phyloP scores from a whole-genome alignment of 2,888 invertebrate species.

The Mantis religiosa region DNA sequence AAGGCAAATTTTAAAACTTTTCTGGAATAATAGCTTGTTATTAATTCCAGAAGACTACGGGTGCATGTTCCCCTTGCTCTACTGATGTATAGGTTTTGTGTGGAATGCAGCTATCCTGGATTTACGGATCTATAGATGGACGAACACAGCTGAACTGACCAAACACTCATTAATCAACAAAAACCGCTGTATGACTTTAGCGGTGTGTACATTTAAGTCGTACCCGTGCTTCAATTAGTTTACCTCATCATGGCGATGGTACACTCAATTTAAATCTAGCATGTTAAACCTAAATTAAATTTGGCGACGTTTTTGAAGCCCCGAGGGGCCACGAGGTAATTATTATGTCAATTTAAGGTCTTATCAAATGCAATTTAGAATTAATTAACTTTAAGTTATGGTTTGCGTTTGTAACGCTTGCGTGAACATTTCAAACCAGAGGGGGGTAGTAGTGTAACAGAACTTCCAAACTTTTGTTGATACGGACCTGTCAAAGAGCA shows the following conservation, averaged over 20 bases:
- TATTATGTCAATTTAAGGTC: constrained; percentile 10
- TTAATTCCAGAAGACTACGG: too few species aligned
- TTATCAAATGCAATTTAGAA: constrained; percentile 7
- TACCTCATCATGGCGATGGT: neutral
- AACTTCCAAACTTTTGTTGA: neutral
- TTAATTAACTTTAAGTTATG: constrained; percentile 9
- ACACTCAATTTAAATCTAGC: neutral
- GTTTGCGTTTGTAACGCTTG: neutral
- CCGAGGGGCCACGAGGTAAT: neutral
- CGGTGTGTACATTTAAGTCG: too few species aligned
- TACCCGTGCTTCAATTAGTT: neutral
- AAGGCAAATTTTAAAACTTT: too few species aligned
- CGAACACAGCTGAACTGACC: too few species aligned
- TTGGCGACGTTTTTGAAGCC: neutral
- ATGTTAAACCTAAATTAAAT: neutral
- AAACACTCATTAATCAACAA: too few species aligned
- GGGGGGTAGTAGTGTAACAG: neutral
- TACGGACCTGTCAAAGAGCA: neutral
- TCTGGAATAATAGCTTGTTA: too few species aligned
- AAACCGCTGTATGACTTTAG: too few species aligned
- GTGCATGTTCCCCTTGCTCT: too few species aligned
- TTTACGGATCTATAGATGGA: too few species aligned
- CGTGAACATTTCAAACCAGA: neutral
- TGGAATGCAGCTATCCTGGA: too few species aligned
- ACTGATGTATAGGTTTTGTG: too few species aligned